A percentile compares a stretch with the other conserved stretches of the same genome.
These are phyloP conservation scores for Brachyopa scutellaris DNA, from an alignment of 2,888 invertebrate species.

Conservation along the genomic window DNA sequence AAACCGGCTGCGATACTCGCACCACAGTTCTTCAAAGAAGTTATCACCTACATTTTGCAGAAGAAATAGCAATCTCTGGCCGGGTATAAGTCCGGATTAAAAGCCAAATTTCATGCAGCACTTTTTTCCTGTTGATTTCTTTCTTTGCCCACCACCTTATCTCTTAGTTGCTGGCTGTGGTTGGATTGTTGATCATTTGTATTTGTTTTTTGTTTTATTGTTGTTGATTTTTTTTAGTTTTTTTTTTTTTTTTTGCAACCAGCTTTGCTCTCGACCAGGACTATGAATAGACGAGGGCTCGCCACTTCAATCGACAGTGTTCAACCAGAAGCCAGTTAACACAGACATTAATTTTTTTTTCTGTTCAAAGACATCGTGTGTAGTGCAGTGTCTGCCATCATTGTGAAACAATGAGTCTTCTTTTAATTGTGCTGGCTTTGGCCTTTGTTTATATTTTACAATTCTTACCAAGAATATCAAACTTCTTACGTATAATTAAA, in stretches of 20 bases:
- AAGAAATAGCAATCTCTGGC: background rate
- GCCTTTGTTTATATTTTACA: conserved; percentile 32
- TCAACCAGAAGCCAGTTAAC: conserved; percentile 29
- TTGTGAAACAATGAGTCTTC: conserved; percentile 26
- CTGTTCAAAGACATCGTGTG: background rate
- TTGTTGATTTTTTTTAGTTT: background rate
- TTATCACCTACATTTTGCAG: too few relatives aligned
- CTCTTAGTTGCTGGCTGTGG: background rate
- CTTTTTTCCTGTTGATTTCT: conserved; percentile 2
- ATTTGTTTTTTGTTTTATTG: too few relatives aligned
- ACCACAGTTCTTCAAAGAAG: background rate
- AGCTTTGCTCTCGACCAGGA: conserved; percentile 3
- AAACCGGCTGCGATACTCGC: background rate
- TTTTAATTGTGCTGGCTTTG: conserved; percentile 27
- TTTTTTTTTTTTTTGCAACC: conserved; percentile 2
- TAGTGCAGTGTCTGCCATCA: background rate
- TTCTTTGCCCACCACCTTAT: conserved; percentile 1
- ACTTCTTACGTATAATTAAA: conserved; percentile 75
- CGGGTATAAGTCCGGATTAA: too few relatives aligned
- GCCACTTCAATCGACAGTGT: conserved; percentile 31
- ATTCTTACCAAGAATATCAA: conserved; percentile 27
- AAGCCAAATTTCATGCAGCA: conserved; percentile 1
- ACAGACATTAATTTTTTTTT: conserved; percentile 12
- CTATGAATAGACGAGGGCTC: conserved; percentile 48
- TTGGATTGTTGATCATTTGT: background rate